Base-by-base conservation (phyloP, 2,888 invertebrate species). In the Panopea generosa region DNA sequence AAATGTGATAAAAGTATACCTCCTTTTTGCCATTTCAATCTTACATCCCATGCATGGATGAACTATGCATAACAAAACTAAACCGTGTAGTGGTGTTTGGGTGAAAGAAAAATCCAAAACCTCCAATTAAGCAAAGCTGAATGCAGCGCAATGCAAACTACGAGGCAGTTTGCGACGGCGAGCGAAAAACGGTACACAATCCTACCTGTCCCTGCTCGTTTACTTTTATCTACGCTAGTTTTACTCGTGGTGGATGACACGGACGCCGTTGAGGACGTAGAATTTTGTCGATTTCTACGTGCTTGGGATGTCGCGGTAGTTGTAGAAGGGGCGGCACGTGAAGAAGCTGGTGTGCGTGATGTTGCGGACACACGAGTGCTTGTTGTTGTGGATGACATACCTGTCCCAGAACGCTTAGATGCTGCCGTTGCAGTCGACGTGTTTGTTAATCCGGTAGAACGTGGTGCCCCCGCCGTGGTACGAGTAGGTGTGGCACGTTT, bases 191-290 rank as follows among this genome's bases (percentile, higher is more conserved):
- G 16, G 55, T 18, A 57, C 52, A 38, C 50, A 29, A 49, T 29
- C 74, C 62, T 79, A 79, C 80, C 80, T 80, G 76, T 43, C 43
- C 80, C 80, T 20, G 62, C 55, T 53, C 80, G 60, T 80, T 80
- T 80, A 70, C 66, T 80, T 73, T 80, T 80, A 76, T 73, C 75
- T 67, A 75, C 73, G 27, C 59, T 72, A 70, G 76, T 52, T 73
- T 77, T 77, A 72, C 67, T 75, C 45, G 74, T 62, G 24, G 79
- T 72, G 22, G 79, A 69, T n/a, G 79, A 75, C 22, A 72, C 72
- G 38, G 77, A 73, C 4, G 77, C 69, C 16, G 72, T 77, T 14
- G 77, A 72, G 33, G 77, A 72, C 14, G 68, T 69, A 16, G 77
- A 72, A 38, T 73, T 69, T 50, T 60, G 55, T 45, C 71, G 68